Evolutionary conservation across 2,888 invertebrate genomes (phyloP).

Genomic region (Pegoplata infirma): DNA sequence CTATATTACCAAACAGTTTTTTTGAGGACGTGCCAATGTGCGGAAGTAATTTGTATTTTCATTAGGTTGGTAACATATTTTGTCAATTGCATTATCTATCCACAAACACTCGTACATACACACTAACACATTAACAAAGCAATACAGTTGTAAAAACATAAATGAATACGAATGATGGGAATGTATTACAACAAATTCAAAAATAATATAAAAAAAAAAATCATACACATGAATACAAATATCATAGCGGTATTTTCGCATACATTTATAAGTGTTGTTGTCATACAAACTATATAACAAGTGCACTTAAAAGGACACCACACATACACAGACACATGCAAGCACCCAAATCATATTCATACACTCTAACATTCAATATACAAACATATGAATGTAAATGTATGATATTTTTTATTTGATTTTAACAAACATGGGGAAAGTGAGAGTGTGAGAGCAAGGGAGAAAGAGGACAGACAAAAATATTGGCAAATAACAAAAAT

Average conservation of each 20-base stretch:
- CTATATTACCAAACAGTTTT: conserved; percentile 42
- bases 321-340: too few species aligned
- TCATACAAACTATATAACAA: conserved; percentile 53
- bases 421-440: too few species aligned
- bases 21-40: conserved; percentile 73
- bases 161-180: conserved; percentile 46
- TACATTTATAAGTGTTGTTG: conserved; percentile 11
- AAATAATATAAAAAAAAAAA: too few species aligned
- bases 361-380: not conserved
- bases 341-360: not conserved
- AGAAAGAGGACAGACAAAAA: conserved; percentile 33
- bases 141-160: conserved; percentile 10
- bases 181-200: conserved; percentile 31
- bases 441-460: too few species aligned
- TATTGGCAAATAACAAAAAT: conserved; percentile 56
- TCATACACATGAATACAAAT: conserved; percentile 27
- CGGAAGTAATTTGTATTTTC: conserved; percentile 76
- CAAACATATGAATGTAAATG: conserved; percentile 7
- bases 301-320: conserved; percentile 56
- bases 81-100: conserved; percentile 57
- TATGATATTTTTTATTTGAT: conserved; percentile 24
- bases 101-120: not conserved
- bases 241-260: not conserved
- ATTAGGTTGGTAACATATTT: conserved; percentile 71
- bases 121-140: not conserved